Base-by-base conservation (phyloP, 2,797 vertebrate species). In the Melanotaenia trifasciata region DNA sequence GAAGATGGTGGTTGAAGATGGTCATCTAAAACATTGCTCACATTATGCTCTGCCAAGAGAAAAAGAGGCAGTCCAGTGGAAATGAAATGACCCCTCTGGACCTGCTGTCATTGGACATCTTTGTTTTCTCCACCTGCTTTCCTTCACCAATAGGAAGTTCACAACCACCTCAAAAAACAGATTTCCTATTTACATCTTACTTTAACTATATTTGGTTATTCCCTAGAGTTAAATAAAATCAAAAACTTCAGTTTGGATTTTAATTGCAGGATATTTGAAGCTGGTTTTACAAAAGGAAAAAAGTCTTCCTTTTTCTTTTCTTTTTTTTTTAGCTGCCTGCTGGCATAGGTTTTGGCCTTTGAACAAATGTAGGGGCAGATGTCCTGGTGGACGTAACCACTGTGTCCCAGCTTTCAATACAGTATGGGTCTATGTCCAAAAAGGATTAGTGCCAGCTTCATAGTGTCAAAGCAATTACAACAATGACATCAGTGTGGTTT, bases 381-480 rank as follows among this genome's bases (percentile, higher is more conserved):
- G 78, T 65, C 67, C 63, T 58, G 38, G 62, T 74, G 71, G 81
- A 84, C 63, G 36, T 58, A 64, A 64, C 70, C 53, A 56, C 32
- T 36, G 58, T 73, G 59, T 87, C 80, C 67, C 73, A 79, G 79
- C 64, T 86, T 82, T 84, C 81, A 86, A 72, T 89, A 80, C 80
- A 76, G 80, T 90, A 84, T 79, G 89, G 82, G 67, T 86, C 87
- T 72, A 72, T 90, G 87, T 89, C 84, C 86, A 92, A 89, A 90
- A 79, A 85, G 84, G 87, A 92, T 89, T 92, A 89, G 65, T 66
- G 83, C 70, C 84, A 91, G 87, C 87, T 93, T 90, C 80, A n/a
- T 82, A 82, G 84, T 88, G 85, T 92, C 90, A 91, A 85, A 81
- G 83, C 87, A 91, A 90, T 93, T 91, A 84, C 81, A 86, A 60